phyloP scores from a whole-genome alignment of 2,797 vertebrate species.

The Acanthis flammea region DNA sequence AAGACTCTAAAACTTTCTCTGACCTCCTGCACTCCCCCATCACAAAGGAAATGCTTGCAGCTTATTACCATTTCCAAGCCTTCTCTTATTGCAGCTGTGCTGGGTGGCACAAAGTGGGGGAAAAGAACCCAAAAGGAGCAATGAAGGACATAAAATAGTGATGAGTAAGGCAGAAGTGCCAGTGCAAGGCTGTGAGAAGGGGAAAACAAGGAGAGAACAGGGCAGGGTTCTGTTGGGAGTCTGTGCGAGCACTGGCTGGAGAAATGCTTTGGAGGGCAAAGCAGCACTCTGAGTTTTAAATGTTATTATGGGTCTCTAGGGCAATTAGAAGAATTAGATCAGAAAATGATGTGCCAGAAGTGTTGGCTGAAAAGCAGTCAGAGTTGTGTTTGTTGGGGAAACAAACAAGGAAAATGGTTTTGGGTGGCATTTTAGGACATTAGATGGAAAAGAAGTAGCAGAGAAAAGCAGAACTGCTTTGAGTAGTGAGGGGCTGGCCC shows the following conservation, averaged over 20 bases:
- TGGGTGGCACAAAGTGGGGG: accelerated
- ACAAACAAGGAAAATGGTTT: background rate
- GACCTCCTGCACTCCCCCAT: background rate
- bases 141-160: background rate
- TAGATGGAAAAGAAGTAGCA: background rate
- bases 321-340: conserved; percentile 34
- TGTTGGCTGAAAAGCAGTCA: background rate
- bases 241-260: background rate
- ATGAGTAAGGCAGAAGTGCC: background rate
- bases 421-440: background rate
- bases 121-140: background rate
- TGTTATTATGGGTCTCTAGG: conserved; percentile 1
- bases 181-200: background rate
- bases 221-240: background rate
- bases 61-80: background rate
- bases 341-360: conserved; percentile 31
- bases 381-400: background rate
- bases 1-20: background rate
- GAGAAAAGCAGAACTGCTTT: background rate
- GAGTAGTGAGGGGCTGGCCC: background rate
- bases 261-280: background rate
- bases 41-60: background rate
- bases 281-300: background rate
- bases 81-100: background rate
- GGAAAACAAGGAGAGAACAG: background rate